A percentile compares a stretch with the other conserved stretches of the same genome.
phyloP scores from a whole-genome alignment of 92 coral and sea anemone species.

The Pocillopora meandrina region DNA sequence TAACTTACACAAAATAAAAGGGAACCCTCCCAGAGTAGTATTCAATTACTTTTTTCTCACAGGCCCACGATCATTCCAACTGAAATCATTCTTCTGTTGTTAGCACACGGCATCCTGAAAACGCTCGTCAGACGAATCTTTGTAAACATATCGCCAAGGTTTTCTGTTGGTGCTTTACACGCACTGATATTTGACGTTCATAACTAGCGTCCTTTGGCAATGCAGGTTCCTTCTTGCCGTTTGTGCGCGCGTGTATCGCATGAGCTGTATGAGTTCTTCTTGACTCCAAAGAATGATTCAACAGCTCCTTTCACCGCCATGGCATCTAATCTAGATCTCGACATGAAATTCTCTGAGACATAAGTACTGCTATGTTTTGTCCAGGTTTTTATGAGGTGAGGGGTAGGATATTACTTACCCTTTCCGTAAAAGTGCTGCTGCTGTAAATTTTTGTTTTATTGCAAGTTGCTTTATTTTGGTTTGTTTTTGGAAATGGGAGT shows the following conservation, averaged over 20 bases:
- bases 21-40: no score
- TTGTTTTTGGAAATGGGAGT: no score
- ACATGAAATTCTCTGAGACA: constrained; percentile 99
- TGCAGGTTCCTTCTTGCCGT: constrained; percentile 92
- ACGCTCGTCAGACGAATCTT: neutral
- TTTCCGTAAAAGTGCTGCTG: no score
- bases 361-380: constrained; percentile 47
- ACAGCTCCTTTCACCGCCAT: constrained; percentile 65
- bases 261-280: constrained; percentile 81
- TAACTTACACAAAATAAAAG: no score
- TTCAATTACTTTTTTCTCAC: no score
- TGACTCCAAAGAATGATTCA: constrained; percentile 74
- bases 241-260: constrained; percentile 93
- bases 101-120: no score
- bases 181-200: neutral
- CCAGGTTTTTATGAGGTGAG: neutral
- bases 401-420: no score
- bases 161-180: neutral
- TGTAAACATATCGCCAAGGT: no score
- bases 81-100: no score
- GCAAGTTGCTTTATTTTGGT: no score
- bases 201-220: neutral
- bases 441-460: no score
- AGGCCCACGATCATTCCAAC: no score
- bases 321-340: constrained; percentile 95